A percentile compares a stretch with the other conserved stretches of the same genome.
phyloP scores from a whole-genome alignment of 1,140 invertebrate species.

The Hylaeus volcanicus region DNA sequence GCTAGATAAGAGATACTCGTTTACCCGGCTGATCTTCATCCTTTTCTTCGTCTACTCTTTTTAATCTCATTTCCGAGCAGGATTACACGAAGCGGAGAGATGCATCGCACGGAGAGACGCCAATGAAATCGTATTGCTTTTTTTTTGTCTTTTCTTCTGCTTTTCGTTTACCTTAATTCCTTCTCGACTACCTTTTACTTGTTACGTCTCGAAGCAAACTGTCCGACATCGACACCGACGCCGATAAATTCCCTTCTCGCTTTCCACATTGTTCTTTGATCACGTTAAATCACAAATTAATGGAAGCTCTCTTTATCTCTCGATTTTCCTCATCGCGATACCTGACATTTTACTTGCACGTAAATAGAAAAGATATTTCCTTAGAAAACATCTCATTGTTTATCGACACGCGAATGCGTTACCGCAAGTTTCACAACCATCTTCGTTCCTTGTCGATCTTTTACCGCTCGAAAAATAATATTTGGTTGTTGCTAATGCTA shows the following conservation, averaged over 20 bases:
- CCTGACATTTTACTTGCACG: neutral
- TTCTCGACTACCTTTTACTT: too few species aligned
- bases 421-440: too few species aligned
- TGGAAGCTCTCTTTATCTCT: too few species aligned
- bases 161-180: neutral
- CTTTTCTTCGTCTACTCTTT: neutral
- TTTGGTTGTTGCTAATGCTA: too few species aligned
- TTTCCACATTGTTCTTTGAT: too few species aligned
- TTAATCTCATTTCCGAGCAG: neutral
- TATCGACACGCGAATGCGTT: too few species aligned
- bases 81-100: neutral
- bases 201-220: neutral
- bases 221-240: neutral
- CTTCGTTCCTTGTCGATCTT: too few species aligned
- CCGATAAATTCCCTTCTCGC: neutral
- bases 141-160: too few species aligned
- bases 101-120: neutral
- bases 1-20: neutral
- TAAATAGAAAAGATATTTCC: neutral
- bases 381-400: too few species aligned
- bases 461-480: too few species aligned
- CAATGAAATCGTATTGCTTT: neutral
- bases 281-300: too few species aligned
- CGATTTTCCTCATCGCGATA: neutral
- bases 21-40: constrained; percentile 29